Conservation (phyloP, 2,888 invertebrate species). For the Megalurothrips usitatus region DNA sequence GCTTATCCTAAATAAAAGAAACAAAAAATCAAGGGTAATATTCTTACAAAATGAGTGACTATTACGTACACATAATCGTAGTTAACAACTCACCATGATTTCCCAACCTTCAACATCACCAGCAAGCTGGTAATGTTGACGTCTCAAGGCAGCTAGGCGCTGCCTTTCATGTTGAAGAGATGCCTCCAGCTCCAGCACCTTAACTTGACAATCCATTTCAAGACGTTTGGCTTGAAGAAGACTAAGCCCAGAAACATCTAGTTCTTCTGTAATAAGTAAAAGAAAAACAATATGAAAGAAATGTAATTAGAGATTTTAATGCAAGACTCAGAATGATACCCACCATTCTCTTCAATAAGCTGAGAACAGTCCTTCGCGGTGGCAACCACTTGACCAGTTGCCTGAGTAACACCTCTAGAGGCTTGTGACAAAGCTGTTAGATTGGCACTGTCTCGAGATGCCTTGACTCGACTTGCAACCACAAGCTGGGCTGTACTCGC, state of each 20-base stretch:
- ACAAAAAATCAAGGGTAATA: neutral
- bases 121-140: constrained; percentile 86
- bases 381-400: constrained; percentile 89
- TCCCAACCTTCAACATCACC: constrained; percentile 54
- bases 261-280: constrained; percentile 58
- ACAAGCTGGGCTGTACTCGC: constrained; percentile 96
- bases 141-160: constrained; percentile 77
- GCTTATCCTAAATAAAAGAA: neutral
- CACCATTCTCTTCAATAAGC: constrained; percentile 76
- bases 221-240: constrained; percentile 91
- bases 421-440: constrained; percentile 78
- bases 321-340: constrained; percentile 33
- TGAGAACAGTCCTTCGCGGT: constrained; percentile 86
- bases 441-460: constrained; percentile 74
- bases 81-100: constrained; percentile 7
- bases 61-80: neutral
- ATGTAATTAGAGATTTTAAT: constrained; percentile 8
- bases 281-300: constrained; percentile 30
- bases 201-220: constrained; percentile 97
- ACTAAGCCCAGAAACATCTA: constrained; percentile 84
- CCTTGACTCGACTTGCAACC: constrained; percentile 93
- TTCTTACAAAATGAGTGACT: neutral
- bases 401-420: constrained; percentile 82
- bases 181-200: constrained; percentile 87
- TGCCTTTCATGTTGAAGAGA: constrained; percentile 83